phyloP scores from a whole-genome alignment of 2,797 vertebrate species.

The Enteromius thamalakanensis region DNA sequence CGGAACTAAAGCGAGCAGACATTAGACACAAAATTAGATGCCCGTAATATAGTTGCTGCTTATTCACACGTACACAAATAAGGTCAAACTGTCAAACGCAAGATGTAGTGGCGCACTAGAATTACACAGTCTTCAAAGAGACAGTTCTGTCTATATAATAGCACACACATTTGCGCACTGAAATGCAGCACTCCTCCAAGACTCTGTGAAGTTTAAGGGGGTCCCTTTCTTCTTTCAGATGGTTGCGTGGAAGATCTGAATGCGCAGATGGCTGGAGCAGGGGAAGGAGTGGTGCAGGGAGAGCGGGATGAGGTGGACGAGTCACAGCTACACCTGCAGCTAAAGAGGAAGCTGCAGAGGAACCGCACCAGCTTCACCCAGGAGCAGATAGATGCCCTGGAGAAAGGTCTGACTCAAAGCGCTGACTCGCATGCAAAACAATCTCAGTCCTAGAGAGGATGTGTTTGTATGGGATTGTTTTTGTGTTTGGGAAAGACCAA shows the following conservation, averaged over 20 bases:
- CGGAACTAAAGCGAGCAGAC: constrained; percentile 34
- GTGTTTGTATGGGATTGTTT: not conserved
- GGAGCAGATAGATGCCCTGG: constrained; percentile 88
- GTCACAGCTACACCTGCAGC: constrained; percentile 85
- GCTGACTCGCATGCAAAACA: constrained; percentile 22
- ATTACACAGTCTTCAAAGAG: not conserved
- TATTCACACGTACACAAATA: constrained; percentile 48
- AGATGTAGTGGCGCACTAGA: constrained; percentile 14
- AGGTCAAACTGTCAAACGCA: constrained; percentile 51
- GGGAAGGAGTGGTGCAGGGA: constrained; percentile 54
- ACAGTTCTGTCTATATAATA: constrained; percentile 14
- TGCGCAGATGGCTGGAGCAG: constrained; percentile 51
- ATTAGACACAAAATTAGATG: constrained; percentile 29
- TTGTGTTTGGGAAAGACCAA: not conserved
- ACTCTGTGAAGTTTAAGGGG: not conserved
- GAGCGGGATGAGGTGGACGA: constrained; percentile 68
- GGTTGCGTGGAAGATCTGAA: constrained; percentile 70
- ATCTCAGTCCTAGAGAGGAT: constrained; percentile 28
- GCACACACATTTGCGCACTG: not conserved
- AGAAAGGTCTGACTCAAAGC: constrained; percentile 80
- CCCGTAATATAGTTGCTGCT: constrained; percentile 40
- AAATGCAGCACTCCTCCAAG: not conserved
- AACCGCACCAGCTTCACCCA: constrained; percentile 88
- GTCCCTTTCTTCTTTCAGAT: constrained; percentile 57
- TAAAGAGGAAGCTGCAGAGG: constrained; percentile 87